Conservation (phyloP, 1,140 invertebrate genomes). For the Neodiprion virginianus region DNA sequence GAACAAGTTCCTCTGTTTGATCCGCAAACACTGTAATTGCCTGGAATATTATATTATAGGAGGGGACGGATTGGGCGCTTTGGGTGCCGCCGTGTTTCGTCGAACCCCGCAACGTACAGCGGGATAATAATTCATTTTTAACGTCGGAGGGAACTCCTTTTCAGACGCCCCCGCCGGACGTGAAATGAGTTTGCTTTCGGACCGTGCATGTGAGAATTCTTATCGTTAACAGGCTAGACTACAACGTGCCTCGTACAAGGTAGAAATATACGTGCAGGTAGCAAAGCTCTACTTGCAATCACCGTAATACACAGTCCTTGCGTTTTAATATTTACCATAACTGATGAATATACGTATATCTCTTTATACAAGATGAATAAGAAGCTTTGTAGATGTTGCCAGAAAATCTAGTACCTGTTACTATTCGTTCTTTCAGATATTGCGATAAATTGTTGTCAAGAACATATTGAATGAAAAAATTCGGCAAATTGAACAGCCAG, state of each 20-base stretch:
- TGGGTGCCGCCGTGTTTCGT: conserved; percentile 21
- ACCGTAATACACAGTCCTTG: no score
- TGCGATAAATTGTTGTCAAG: no score
- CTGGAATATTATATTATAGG: conserved; percentile 61
- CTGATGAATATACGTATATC: no score
- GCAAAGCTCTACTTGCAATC: no score
- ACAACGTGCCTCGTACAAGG: background rate
- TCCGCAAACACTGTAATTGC: conserved; percentile 63
- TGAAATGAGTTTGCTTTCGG: conserved; percentile 3
- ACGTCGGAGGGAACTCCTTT: background rate
- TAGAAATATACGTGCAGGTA: no score
- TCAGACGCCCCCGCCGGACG: background rate
- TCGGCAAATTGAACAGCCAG: no score
- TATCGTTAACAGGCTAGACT: background rate
- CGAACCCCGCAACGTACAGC: conserved; percentile 20
- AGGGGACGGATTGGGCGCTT: conserved; percentile 22
- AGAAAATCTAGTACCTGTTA: no score
- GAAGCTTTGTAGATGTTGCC: no score
- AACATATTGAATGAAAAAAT: no score
- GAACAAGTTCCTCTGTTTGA: conserved; percentile 60
- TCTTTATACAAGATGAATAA: no score
- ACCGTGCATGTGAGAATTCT: background rate
- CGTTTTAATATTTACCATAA: no score
- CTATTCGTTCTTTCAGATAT: no score
- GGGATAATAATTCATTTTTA: conserved; percentile 46